Base-by-base conservation (phyloP, 53 echinoderm and acorn worm genomes). In the Echinarachnius parma region DNA sequence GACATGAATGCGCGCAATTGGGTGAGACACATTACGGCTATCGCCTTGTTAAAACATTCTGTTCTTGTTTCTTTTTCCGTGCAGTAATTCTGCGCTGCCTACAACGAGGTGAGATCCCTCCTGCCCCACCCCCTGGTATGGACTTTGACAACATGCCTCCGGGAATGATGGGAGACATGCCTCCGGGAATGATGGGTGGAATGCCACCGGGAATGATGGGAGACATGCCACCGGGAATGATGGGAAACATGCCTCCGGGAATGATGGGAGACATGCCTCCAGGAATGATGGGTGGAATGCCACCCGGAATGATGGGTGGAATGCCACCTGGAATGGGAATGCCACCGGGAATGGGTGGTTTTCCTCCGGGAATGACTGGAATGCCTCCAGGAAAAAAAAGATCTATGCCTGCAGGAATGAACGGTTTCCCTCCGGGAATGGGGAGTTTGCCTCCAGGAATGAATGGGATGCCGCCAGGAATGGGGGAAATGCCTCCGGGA, bases 111-210 rank as follows among this genome's bases (percentile, higher is more conserved):
- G 74, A 72, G 42, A 39, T 72, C 0, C 74, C 74, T n/a, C n/a
- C n/a, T n/a, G n/a, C n/a, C n/a, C n/a, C n/a, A n/a, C n/a, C n/a
- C n/a, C n/a, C n/a, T n/a, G n/a, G n/a, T n/a, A n/a, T n/a, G n/a
- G n/a, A n/a, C n/a, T n/a, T n/a, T n/a, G n/a, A n/a, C n/a, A n/a
- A n/a, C n/a, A n/a, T n/a, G n/a, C n/a, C n/a, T n/a, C n/a, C n/a
- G n/a, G n/a, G n/a, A n/a, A n/a, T n/a, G n/a, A n/a, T n/a, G n/a
- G n/a, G n/a, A n/a, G n/a, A n/a, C n/a, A n/a, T n/a, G n/a, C n/a
- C 83, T 36, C 83, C 83, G 8, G 82, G 82, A 26, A 58, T 83
- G 26, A n/a, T n/a, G n/a, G n/a, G n/a, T n/a, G n/a, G n/a, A n/a
- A n/a, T n/a, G n/a, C n/a, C n/a, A n/a, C n/a, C n/a, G n/a, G n/a